phyloP scores from a whole-genome alignment of 2,113 vertebrate genomes.

The Procavia capensis region DNA sequence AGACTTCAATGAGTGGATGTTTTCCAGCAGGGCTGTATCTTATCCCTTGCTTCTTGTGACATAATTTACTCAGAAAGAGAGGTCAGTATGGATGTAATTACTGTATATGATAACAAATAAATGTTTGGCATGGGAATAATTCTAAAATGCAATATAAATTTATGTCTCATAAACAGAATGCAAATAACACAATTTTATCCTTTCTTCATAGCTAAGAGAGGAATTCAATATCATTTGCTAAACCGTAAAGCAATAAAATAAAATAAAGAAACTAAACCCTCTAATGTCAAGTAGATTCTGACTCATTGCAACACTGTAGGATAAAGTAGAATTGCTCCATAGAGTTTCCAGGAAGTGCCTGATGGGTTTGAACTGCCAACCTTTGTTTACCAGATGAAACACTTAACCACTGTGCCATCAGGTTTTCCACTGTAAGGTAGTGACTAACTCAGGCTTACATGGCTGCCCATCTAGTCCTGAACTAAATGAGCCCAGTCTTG shows the following conservation, averaged over 20 bases:
- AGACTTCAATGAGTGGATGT: neutral
- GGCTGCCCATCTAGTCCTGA: neutral
- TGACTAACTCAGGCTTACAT: neutral
- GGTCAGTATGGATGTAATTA: no score
- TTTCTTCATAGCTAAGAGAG: neutral
- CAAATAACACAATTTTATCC: neutral
- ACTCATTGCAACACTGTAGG: no score
- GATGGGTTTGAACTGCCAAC: no score
- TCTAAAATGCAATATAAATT: neutral
- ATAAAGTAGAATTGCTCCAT: no score
- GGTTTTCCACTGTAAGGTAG: no score
- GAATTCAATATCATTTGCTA: neutral
- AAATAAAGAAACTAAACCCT: no score
- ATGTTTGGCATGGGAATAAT: neutral
- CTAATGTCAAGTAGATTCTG: no score
- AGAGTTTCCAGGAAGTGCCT: no score
- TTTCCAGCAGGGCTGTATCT: neutral
- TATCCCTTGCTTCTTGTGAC: slow-evolving; percentile 16
- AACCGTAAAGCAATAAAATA: neutral
- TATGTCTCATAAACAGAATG: neutral
- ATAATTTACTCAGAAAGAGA: slow-evolving; percentile 44
- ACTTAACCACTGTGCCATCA: no score
- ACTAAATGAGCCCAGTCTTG: neutral
- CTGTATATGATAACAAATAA: neutral
- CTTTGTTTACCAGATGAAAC: no score